A percentile compares a stretch with the other conserved stretches of the same genome.
These are phyloP conservation scores for Loripinus fragilis DNA, from an alignment of 2,888 invertebrate species.

Conservation along the genomic window DNA sequence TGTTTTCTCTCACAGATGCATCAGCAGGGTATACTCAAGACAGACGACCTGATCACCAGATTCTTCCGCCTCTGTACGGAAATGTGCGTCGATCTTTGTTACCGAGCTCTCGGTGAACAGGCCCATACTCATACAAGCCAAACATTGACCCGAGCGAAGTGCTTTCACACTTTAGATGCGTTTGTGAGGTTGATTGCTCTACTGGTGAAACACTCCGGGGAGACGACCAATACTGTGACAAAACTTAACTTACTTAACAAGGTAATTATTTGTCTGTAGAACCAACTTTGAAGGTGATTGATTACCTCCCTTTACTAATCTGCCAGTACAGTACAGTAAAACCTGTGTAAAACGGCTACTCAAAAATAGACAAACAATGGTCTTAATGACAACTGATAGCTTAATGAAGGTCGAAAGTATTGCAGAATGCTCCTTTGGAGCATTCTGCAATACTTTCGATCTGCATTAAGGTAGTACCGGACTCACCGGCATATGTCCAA, in stretches of 20 bases:
- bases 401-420: too few relatives aligned
- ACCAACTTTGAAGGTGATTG: too few relatives aligned
- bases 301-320: too few relatives aligned
- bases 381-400: too few relatives aligned
- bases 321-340: too few relatives aligned
- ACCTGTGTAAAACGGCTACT: too few relatives aligned
- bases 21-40: slow-evolving; percentile 96
- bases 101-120: slow-evolving; percentile 91
- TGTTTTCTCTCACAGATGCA: slow-evolving; percentile 89
- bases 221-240: slow-evolving; percentile 92
- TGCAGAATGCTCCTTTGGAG: too few relatives aligned
- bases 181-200: slow-evolving; percentile 96
- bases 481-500: too few relatives aligned
- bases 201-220: slow-evolving; percentile 90
- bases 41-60: slow-evolving; percentile 97
- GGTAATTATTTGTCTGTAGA: slow-evolving; percentile 85
- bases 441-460: too few relatives aligned
- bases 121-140: slow-evolving; percentile 62
- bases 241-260: slow-evolving; percentile 99
- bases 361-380: too few relatives aligned
- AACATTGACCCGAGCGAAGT: slow-evolving; percentile 92
- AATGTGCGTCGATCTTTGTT: slow-evolving; percentile 97
- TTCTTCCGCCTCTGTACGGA: slow-evolving; percentile 99
- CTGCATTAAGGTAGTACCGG: too few relatives aligned
- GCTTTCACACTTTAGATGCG: slow-evolving; percentile 97